Evolutionary conservation across 2,888 invertebrate species (phyloP).

Genomic region (Myopa testacea): DNA sequence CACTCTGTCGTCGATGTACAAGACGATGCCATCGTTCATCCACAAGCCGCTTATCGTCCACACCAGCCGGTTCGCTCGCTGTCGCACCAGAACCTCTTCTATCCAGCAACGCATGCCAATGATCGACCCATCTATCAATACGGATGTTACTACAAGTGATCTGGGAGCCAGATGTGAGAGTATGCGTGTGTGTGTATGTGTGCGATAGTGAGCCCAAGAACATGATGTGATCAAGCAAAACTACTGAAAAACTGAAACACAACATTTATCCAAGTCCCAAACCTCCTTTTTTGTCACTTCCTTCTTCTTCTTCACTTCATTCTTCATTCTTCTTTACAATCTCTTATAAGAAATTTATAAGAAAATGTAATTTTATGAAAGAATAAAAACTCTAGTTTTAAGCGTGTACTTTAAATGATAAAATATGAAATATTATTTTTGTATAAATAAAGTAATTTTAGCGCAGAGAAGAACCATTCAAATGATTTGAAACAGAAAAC

Average conservation of each 20-base stretch:
- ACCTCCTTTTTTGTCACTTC: not conserved
- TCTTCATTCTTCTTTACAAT: not conserved
- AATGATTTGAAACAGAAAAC: not conserved
- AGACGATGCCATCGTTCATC: conserved; percentile 50
- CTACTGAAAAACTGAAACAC: not conserved
- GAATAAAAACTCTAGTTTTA: not conserved
- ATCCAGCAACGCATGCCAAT: conserved; percentile 56
- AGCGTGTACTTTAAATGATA: not conserved
- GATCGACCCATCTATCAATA: conserved; percentile 64
- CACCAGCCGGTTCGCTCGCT: conserved; percentile 68
- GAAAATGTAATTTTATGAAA: not conserved
- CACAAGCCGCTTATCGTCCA: conserved; percentile 48
- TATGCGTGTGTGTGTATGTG: not conserved
- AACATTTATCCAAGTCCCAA: conserved; percentile 9
- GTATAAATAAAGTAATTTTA: not conserved
- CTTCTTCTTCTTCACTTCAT: not conserved
- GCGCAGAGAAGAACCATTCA: not conserved
- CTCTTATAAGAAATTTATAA: not conserved
- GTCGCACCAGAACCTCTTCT: conserved; percentile 74
- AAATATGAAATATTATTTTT: not conserved
- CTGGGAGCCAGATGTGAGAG: not conserved
- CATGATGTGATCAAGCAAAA: not conserved
- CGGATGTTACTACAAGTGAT: conserved; percentile 67
- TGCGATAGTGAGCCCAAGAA: not conserved
- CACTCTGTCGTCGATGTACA: conserved; percentile 44